These are phyloP conservation scores for Acyrthosiphon pisum DNA, from an alignment of 1,140 invertebrate genomes.

Conservation along the genomic window DNA sequence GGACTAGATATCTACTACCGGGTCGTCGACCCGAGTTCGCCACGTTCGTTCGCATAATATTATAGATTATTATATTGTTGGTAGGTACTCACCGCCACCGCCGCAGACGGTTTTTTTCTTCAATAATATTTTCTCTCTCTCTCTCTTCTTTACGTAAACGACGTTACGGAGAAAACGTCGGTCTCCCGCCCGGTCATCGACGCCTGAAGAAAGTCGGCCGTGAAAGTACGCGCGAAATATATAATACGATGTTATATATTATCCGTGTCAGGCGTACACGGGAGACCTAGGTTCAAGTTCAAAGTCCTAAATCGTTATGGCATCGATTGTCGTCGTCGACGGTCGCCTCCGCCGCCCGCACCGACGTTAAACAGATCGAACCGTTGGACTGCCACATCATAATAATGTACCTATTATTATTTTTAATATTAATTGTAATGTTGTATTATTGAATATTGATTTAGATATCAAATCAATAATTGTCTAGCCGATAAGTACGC, in stretches of 20 bases:
- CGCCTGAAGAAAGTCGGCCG: constrained; percentile 45
- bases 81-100: background rate
- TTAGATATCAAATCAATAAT: no score
- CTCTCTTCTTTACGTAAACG: background rate
- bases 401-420: no score
- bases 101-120: background rate
- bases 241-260: background rate
- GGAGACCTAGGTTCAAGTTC: background rate
- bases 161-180: constrained; percentile 33
- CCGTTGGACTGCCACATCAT: no score
- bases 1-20: background rate
- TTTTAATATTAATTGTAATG: no score
- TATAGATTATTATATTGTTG: background rate
- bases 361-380: background rate
- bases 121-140: background rate
- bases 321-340: background rate
- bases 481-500: no score
- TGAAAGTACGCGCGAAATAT: background rate
- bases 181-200: constrained; percentile 10
- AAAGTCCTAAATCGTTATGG: constrained; percentile 33
- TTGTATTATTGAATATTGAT: no score
- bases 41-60: constrained; percentile 16
- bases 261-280: background rate
- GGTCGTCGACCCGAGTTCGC: constrained; percentile 25
- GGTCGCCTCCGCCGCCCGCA: no score